These are phyloP conservation scores for Eretmocerus hayati DNA, from an alignment of 2,888 invertebrate species.

Conservation along the genomic window DNA sequence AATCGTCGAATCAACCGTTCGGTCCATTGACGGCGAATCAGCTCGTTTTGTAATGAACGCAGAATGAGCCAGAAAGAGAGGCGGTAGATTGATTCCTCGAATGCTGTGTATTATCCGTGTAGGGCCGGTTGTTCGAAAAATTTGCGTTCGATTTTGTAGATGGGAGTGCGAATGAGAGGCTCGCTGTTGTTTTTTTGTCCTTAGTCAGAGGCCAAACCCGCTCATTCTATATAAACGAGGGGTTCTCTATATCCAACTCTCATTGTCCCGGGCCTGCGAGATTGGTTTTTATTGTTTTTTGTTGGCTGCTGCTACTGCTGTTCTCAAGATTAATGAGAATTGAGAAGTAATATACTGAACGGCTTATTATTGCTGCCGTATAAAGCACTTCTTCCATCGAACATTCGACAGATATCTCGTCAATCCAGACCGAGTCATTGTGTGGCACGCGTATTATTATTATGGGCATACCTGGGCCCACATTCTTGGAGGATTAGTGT, in stretches of 20 bases:
- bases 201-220: too few relatives aligned
- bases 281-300: conserved; percentile 10
- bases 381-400: too few relatives aligned
- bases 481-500: conserved; percentile 19
- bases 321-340: conserved; percentile 12
- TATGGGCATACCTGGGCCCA: conserved; percentile 8
- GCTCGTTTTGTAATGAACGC: conserved; percentile 6
- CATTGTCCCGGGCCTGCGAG: not conserved
- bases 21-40: conserved; percentile 18
- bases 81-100: conserved; percentile 7
- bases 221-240: too few relatives aligned
- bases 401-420: not conserved
- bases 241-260: too few relatives aligned
- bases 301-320: not conserved
- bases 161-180: not conserved
- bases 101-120: not conserved
- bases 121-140: not conserved
- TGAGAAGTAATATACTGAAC: conserved; percentile 3
- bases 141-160: not conserved
- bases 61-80: not conserved
- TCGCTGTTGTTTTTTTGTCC: not conserved
- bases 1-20: conserved; percentile 20
- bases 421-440: not conserved
- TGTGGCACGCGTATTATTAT: not conserved
- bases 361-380: conserved; percentile 9